Conservation (phyloP, 2,888 invertebrate species). For the Prosopocoilus inquinatus region DNA sequence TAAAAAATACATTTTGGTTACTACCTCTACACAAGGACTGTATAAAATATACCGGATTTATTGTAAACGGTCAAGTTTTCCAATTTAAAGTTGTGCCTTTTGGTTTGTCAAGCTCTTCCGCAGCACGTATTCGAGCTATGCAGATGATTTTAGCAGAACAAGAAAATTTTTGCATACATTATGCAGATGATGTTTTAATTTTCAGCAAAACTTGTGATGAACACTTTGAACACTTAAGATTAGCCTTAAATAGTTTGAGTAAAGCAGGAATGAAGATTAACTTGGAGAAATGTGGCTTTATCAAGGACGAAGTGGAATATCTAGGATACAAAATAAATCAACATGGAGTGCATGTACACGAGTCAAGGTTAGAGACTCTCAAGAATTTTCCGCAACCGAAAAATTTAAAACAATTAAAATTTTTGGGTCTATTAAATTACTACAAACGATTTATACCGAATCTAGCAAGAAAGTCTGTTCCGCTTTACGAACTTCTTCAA, state of each 20-base stretch:
- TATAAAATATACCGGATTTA: not conserved
- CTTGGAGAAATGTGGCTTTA: not conserved
- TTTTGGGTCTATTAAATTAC: conserved; percentile 9
- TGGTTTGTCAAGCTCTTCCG: not conserved
- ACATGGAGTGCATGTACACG: not conserved
- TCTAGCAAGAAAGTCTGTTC: not conserved
- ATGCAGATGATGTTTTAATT: not conserved
- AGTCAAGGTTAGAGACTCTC: not conserved
- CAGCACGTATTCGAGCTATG: not conserved
- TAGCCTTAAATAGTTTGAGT: not conserved
- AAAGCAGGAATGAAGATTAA: not conserved
- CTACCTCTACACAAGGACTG: not conserved
- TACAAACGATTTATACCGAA: conserved; percentile 8
- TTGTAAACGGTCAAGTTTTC: not conserved
- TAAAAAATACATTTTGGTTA: not conserved
- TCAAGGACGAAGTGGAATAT: not conserved
- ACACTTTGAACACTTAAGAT: not conserved
- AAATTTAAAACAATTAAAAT: conserved; percentile 5
- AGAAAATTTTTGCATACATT: not conserved
- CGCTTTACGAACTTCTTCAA: not conserved
- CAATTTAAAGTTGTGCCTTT: conserved; percentile 1
- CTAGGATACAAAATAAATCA: not conserved
- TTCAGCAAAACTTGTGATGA: not conserved
- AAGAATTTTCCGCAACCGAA: conserved; percentile 7
- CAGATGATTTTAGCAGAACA: not conserved